phyloP scores from a whole-genome alignment of 1,140 invertebrate species.

The Propsilocerus akamusi region DNA sequence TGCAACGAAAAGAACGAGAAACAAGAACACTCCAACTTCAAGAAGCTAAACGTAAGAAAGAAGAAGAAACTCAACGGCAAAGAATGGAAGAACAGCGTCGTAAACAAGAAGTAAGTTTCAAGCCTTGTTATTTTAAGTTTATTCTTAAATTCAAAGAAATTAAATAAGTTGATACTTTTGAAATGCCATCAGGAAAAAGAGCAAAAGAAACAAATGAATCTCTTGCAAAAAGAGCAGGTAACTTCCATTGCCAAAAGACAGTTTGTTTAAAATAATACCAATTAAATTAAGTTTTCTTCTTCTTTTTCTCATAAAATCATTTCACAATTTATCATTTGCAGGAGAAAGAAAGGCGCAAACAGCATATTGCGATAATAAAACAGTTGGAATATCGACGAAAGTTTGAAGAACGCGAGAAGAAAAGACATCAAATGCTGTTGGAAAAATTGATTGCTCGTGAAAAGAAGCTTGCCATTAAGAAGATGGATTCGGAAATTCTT shows the following conservation, averaged over 20 bases:
- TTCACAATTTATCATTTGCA: slow-evolving; percentile 27
- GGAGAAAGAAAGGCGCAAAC: slow-evolving; percentile 77
- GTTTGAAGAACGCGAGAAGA: slow-evolving; percentile 73
- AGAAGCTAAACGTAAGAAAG: slow-evolving; percentile 62
- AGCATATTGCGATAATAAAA: slow-evolving; percentile 76
- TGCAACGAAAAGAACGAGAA: slow-evolving; percentile 52
- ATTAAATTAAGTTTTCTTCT: too few species aligned
- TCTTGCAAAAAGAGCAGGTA: too few species aligned
- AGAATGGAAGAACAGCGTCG: slow-evolving; percentile 66
- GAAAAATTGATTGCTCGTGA: slow-evolving; percentile 30
- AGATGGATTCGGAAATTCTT: slow-evolving; percentile 68
- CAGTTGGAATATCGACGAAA: slow-evolving; percentile 68
- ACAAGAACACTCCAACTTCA: slow-evolving; percentile 49
- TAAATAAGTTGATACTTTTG: not conserved
- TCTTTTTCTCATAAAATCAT: not conserved
- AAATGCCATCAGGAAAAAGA: not conserved
- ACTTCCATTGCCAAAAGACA: too few species aligned
- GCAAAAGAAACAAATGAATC: too few species aligned
- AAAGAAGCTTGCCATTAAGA: slow-evolving; percentile 61
- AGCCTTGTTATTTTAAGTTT: not conserved
- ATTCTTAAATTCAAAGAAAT: not conserved
- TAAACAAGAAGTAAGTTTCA: slow-evolving; percentile 50
- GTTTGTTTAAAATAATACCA: too few species aligned
- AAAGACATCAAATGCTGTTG: slow-evolving; percentile 43
- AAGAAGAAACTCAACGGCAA: slow-evolving; percentile 68